Base-by-base conservation (phyloP, 1,140 invertebrate genomes). In the Rhysida immarginata region DNA sequence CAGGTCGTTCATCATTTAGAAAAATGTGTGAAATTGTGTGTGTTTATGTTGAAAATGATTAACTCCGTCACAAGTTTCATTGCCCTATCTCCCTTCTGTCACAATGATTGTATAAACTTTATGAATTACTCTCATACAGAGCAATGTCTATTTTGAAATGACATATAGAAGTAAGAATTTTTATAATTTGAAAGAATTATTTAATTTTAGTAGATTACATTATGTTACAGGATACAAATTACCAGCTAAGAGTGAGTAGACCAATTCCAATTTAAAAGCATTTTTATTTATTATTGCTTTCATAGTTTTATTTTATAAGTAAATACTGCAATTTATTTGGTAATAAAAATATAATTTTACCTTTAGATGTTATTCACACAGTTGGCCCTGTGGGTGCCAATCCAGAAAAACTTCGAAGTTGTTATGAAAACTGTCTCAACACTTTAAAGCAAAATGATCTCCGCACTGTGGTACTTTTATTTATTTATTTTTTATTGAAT, bases 301-400 rank as follows among this genome's bases (percentile, higher is more conserved):
- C 5, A 21, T 61, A 14, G 18, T 25, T 24, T 16, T n/a, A n/a
- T n/a, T n/a, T n/a, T n/a, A n/a, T n/a, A n/a, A n/a, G n/a, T n/a
- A n/a, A n/a, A n/a, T n/a, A n/a, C n/a, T n/a, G n/a, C n/a, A n/a
- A n/a, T n/a, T n/a, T n/a, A n/a, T n/a, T n/a, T n/a, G n/a, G n/a
- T n/a, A n/a, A n/a, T n/a, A n/a, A n/a, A n/a, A n/a, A n/a, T n/a
- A n/a, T n/a, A n/a, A n/a, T n/a, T n/a, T n/a, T n/a, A n/a, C n/a
- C n/a, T n/a, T n/a, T 52, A 72, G 64, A 85, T 74, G 75, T 90
- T 1, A 87, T 90, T 60, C 85, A 87, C 61, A 87, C 85, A 16
- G 86, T 89, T 43, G 86, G 86, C 2, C 86, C 86, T 13, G 74
- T 76, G 63, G 83, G 84, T 53, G 81, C 84, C 61, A 79, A 83